Base-by-base conservation (phyloP, 2,797 vertebrate genomes). In the Orestias chungarensis region DNA sequence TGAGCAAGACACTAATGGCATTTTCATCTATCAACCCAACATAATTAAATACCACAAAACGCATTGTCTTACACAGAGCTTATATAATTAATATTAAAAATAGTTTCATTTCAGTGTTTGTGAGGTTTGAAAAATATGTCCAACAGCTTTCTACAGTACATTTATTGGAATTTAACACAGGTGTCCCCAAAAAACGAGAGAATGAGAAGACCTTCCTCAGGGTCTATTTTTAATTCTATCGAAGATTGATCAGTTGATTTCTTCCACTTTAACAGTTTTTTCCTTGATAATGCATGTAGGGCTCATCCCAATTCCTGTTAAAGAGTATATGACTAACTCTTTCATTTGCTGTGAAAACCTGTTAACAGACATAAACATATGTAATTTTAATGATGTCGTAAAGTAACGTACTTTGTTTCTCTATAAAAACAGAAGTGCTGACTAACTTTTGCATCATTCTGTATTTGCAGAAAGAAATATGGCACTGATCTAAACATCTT, bases 401-500 rank as follows among this genome's bases (percentile, higher is more conserved):
- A 18, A 7, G n/a, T 54, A 33, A 31, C 38, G 66, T 15, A 6
- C 49, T 12, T 8, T 0, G 23, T 62, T 33, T 61, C 23, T 70
- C 12, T 3, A 35, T 50, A 33, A 55, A 23, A 44, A 44, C 40
- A 71, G 4, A 71, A 35, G 47, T 29, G 11, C 66, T 73, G 20
- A 75, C 31, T 42, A 65, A 64, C 40, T 15, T 1, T 72, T 59
- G 44, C 66, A 52, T 59, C 20, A 46, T 15, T 17, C 0, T 10
- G 3, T 64, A 11, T 66, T 64, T 75, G 50, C 64, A 59, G 38
- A 62, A 74, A 40, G 73, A 54, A 4, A 14, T 43, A 25, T 17
- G 62, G 44, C 50, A 9, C 14, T 64, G 71, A 70, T 38, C 76
- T 44, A n/a, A 18, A 70, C 66, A 82, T 18, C 70, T 62, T 67